Percentiles rank a stretch among this genome's conserved stretches.
Evolutionary conservation across 2,113 vertebrate genomes (phyloP).

Genomic region (Propithecus coquereli): DNA sequence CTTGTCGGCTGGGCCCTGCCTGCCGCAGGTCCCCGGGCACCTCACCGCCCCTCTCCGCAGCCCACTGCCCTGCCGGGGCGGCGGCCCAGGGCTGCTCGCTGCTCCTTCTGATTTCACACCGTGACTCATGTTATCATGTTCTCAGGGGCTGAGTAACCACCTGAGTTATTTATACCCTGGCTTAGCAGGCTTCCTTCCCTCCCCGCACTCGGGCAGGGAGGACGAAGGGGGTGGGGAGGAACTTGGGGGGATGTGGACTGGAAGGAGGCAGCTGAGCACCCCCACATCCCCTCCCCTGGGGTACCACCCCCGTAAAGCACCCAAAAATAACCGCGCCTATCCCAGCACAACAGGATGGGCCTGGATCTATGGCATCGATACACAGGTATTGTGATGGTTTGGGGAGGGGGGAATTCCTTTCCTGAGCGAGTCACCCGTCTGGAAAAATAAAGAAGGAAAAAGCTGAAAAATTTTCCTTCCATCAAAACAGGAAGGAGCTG

Average conservation of each 20-base stretch:
- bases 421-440: constrained; percentile 82
- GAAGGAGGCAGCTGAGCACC: constrained; percentile 63
- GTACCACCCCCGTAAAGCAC: constrained; percentile 66
- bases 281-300: constrained; percentile 66
- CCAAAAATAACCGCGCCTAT: constrained; percentile 75
- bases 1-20: background rate
- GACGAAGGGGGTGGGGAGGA: constrained; percentile 71
- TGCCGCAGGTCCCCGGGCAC: background rate
- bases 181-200: constrained; percentile 83
- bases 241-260: constrained; percentile 59
- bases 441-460: constrained; percentile 90
- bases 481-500: constrained; percentile 87
- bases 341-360: constrained; percentile 81
- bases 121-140: constrained; percentile 85
- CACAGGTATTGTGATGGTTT: constrained; percentile 30
- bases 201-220: constrained; percentile 75
- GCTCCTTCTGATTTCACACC: constrained; percentile 78
- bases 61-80: background rate
- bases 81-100: background rate
- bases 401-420: constrained; percentile 83
- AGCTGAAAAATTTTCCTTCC: constrained; percentile 85
- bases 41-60: background rate
- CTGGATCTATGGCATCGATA: constrained; percentile 53
- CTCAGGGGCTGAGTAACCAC: constrained; percentile 86
- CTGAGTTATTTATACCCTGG: constrained; percentile 85